Evolutionary conservation across 1,140 invertebrate species (phyloP).

Genomic region (Oedothorax gibbosus): DNA sequence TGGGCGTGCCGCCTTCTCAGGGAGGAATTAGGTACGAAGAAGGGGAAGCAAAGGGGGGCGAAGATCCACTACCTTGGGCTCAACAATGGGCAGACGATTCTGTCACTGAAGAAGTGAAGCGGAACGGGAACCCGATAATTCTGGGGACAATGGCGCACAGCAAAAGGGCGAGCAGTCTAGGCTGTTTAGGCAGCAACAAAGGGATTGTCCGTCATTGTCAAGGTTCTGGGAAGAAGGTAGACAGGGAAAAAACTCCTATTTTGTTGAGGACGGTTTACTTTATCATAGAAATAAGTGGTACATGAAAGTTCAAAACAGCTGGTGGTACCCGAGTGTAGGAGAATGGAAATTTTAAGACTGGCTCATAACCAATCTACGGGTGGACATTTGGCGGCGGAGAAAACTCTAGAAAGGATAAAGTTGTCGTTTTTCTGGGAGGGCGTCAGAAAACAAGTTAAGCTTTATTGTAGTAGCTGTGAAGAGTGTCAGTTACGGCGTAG

Average conservation of each 20-base stretch:
- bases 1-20: not conserved
- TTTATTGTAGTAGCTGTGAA: not conserved
- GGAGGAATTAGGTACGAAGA: too few species aligned
- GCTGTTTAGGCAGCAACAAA: not conserved
- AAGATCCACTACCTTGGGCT: not conserved
- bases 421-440: constrained; percentile 5
- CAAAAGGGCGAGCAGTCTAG: too few species aligned
- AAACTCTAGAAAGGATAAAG: not conserved
- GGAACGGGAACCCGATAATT: not conserved
- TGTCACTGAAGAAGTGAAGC: not conserved
- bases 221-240: not conserved
- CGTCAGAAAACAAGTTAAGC: constrained; percentile 6
- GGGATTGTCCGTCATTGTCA: not conserved
- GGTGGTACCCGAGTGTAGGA: not conserved
- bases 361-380: not conserved
- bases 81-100: not conserved
- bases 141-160: not conserved
- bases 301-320: not conserved
- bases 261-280: not conserved
- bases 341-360: not conserved
- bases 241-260: not conserved
- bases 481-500: constrained; percentile 6
- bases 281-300: not conserved
- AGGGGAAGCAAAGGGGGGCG: not conserved
- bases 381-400: constrained; percentile 5